phyloP scores from a whole-genome alignment of 1,140 invertebrate genomes.

The Drosophila nebulosa region DNA sequence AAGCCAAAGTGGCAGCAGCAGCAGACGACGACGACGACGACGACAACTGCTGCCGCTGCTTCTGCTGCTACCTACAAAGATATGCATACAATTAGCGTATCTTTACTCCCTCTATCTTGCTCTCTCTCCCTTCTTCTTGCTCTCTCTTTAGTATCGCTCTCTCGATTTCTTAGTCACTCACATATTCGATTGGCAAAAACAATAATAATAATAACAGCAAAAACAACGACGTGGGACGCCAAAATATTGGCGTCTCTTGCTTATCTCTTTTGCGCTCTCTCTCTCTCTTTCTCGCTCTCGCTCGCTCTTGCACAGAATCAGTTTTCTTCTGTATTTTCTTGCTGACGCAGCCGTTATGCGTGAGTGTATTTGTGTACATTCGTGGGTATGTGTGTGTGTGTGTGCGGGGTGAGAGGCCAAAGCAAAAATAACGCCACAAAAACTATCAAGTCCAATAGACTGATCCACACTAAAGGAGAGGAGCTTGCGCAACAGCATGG shows the following conservation, averaged over 20 bases:
- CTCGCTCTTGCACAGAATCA: not conserved
- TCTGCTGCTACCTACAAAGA: not conserved
- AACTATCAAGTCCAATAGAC: not conserved
- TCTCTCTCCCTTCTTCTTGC: not conserved
- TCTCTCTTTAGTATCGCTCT: not conserved
- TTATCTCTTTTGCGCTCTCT: not conserved
- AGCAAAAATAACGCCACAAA: conserved; percentile 49
- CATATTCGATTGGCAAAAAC: conserved; percentile 31
- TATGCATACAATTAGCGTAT: not conserved
- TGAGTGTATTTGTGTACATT: not conserved
- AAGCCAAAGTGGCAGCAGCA: not conserved
- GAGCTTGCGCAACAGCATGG: not conserved
- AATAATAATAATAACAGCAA: conserved; percentile 41
- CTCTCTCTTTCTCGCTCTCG: not conserved
- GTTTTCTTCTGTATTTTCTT: conserved; percentile 45
- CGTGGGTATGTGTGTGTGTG: not conserved
- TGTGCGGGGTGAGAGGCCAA: conserved; percentile 33
- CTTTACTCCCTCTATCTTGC: not conserved
- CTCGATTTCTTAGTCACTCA: conserved; percentile 7
- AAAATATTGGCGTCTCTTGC: conserved; percentile 1
- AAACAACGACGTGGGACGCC: conserved; percentile 13
- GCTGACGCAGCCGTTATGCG: conserved; percentile 55
- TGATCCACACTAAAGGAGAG: not conserved
- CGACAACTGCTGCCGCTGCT: not conserved
- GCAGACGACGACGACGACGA: too few relatives aligned